Conservation (phyloP, 2,888 invertebrate species). For the Drosophila villosipedis region DNA sequence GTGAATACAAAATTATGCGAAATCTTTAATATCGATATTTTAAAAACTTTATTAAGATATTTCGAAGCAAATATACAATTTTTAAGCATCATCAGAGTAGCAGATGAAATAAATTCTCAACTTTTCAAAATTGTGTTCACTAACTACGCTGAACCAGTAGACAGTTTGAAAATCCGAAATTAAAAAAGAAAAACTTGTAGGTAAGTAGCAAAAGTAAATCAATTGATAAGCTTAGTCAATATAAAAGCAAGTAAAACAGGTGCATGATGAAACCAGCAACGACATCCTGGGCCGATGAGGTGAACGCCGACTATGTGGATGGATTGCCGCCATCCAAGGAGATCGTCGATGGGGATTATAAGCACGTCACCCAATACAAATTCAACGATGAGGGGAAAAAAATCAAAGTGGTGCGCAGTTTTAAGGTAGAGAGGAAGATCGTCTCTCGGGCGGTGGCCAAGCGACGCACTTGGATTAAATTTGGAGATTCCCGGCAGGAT, state of each 20-base stretch:
- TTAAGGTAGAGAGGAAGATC: constrained; percentile 95
- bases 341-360: constrained; percentile 93
- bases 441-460: constrained; percentile 96
- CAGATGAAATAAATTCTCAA: neutral
- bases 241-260: neutral
- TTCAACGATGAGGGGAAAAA: constrained; percentile 96
- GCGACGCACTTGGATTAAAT: constrained; percentile 97
- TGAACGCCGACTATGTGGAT: constrained; percentile 93
- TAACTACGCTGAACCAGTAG: neutral
- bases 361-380: constrained; percentile 96
- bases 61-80: neutral
- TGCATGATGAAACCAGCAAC: constrained; percentile 89
- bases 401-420: constrained; percentile 94
- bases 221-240: neutral
- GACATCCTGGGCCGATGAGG: constrained; percentile 98
- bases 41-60: neutral
- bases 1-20: neutral
- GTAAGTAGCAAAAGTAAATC: neutral
- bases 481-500: constrained; percentile 95
- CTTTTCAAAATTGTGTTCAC: neutral
- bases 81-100: constrained; percentile 6
- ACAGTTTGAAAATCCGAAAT: neutral
- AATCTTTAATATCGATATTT: neutral
- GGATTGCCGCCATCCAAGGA: constrained; percentile 91
- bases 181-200: constrained; percentile 3